A percentile compares a stretch with the other conserved stretches of the same genome.
Evolutionary conservation across 2,888 invertebrate species (phyloP).

Genomic region (Macrophya alboannulata): DNA sequence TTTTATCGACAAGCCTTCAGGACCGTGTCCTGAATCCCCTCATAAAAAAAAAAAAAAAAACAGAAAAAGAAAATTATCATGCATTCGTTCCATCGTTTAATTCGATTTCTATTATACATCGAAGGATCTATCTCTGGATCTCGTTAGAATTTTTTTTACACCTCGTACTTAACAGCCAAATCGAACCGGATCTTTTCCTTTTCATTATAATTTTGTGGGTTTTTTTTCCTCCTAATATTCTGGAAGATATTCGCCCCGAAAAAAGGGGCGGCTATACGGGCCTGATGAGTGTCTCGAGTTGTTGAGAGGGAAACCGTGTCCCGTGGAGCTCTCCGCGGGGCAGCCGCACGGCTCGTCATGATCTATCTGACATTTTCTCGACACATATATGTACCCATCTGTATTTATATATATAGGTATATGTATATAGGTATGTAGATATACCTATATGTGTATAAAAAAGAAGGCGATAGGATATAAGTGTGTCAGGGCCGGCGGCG

Average conservation of each 20-base stretch:
- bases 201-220: neutral
- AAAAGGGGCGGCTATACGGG: neutral
- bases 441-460: neutral
- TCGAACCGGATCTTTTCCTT: too few relatives aligned
- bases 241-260: neutral
- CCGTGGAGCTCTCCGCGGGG: conserved; percentile 71
- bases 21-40: neutral
- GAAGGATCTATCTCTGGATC: neutral
- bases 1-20: conserved; percentile 5
- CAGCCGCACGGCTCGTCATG: conserved; percentile 61
- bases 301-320: conserved; percentile 78
- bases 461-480: conserved; percentile 25
- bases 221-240: neutral
- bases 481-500: conserved; percentile 53
- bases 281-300: conserved; percentile 44
- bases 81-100: too few relatives aligned
- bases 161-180: too few relatives aligned
- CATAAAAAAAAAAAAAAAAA: neutral
- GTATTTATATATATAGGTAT: neutral
- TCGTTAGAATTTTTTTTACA: too few relatives aligned
- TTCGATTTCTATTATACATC: neutral
- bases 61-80: neutral
- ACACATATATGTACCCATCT: conserved; percentile 64
- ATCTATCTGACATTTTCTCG: conserved; percentile 69
- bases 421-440: neutral